Percentiles rank a stretch among this genome's conserved stretches.
These are phyloP conservation scores for Meteorus sp. DNA, from an alignment of 1,140 invertebrate genomes.

Conservation along the genomic window DNA sequence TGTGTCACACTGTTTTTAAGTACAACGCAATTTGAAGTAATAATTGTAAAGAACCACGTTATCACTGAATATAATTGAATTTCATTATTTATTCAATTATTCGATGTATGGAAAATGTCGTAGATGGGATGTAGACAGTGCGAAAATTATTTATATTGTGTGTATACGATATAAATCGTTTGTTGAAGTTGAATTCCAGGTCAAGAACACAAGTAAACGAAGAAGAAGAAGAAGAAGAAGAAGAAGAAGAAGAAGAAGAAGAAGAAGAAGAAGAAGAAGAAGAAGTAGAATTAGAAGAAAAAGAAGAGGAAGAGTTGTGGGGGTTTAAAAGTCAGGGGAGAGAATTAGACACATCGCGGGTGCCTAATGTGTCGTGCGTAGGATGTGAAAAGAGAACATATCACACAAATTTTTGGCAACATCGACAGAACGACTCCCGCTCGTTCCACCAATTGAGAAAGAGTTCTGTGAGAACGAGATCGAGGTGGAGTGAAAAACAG, in stretches of 20 bases:
- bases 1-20: constrained; percentile 7
- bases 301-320: no score
- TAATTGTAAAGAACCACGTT: no score
- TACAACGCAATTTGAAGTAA: not conserved
- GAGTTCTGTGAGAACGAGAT: not conserved
- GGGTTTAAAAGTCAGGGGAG: no score
- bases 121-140: no score
- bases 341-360: no score
- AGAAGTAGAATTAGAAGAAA: no score
- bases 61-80: no score
- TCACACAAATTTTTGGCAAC: not conserved
- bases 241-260: not conserved
- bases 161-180: constrained; percentile 8
- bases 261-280: not conserved
- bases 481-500: not conserved
- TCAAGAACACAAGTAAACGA: constrained; percentile 26
- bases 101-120: not conserved
- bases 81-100: no score
- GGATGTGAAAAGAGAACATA: constrained; percentile 23
- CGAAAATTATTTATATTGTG: constrained; percentile 9
- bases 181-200: constrained; percentile 17
- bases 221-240: not conserved
- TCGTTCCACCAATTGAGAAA: not conserved
- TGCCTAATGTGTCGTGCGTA: constrained; percentile 10
- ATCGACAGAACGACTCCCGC: not conserved